Evolutionary conservation across 2,797 vertebrate species (phyloP).

Genomic region (Danionella dracula): DNA sequence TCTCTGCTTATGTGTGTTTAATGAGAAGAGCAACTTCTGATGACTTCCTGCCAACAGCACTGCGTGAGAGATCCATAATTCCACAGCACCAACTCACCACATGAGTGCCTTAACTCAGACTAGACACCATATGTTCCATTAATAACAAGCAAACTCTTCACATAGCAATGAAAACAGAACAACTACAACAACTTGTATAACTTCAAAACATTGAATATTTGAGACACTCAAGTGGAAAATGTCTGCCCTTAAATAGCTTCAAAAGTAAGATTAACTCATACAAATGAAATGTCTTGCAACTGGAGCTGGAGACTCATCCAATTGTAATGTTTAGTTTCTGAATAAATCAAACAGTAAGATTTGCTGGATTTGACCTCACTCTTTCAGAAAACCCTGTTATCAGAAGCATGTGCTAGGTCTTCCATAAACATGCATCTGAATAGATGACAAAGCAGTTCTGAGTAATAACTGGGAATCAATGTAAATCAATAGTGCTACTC

Average conservation of each 20-base stretch:
- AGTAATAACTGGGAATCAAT: not conserved
- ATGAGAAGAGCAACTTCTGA: constrained; percentile 11
- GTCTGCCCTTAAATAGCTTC: not conserved
- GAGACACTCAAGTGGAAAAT: not conserved
- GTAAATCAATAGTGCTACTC: too few relatives aligned
- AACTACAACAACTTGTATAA: constrained; percentile 38
- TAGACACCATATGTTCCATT: constrained; percentile 41
- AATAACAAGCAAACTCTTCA: too few relatives aligned
- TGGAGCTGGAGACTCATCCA: constrained; percentile 19
- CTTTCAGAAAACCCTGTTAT: constrained; percentile 24
- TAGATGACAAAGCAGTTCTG: not conserved
- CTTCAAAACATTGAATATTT: too few relatives aligned
- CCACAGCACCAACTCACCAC: constrained; percentile 25
- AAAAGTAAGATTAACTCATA: not conserved
- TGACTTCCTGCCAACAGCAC: constrained; percentile 27
- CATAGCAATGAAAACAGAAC: constrained; percentile 13
- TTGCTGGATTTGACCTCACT: not conserved
- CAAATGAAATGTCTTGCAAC: not conserved
- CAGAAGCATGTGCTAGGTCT: constrained; percentile 2
- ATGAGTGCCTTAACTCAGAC: too few relatives aligned
- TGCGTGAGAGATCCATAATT: constrained; percentile 22
- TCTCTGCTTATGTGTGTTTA: constrained; percentile 15
- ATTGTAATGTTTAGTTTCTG: constrained; percentile 23
- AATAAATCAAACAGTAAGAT: constrained; percentile 3
- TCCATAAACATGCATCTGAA: not conserved